Conservation (phyloP, 2,113 vertebrate species). For the Phainopepla nitens region DNA sequence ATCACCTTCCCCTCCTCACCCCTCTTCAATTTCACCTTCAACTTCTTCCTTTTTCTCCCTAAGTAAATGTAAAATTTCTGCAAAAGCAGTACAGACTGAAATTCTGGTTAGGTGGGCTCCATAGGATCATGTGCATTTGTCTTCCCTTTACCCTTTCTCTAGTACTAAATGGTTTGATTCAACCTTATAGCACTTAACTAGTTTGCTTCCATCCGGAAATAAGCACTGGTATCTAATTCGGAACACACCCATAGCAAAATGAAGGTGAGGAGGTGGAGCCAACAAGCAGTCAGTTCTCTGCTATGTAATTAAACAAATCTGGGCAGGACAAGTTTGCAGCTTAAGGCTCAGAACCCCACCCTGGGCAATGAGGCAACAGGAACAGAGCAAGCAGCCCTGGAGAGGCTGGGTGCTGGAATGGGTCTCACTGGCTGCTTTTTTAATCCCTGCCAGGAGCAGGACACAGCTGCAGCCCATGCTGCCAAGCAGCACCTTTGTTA, state of each 20-base stretch:
- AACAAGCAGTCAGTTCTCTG: slow-evolving; percentile 31
- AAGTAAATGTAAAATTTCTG: neutral
- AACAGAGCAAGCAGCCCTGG: neutral
- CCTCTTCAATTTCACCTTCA: neutral
- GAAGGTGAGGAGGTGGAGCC: slow-evolving; percentile 40
- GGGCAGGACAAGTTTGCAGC: slow-evolving; percentile 47
- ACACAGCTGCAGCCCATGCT: neutral
- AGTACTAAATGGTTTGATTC: neutral
- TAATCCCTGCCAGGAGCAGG: neutral
- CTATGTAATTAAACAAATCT: slow-evolving; percentile 61
- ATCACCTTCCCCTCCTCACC: neutral
- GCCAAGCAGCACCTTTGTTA: neutral
- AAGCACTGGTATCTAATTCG: neutral
- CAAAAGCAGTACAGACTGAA: neutral
- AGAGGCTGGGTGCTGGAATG: neutral
- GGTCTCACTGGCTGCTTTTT: neutral
- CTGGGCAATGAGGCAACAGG: slow-evolving; percentile 36
- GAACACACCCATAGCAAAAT: slow-evolving; percentile 7
- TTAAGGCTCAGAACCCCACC: slow-evolving; percentile 48
- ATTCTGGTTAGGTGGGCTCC: neutral
- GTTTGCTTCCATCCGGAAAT: slow-evolving; percentile 8
- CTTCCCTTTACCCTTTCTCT: neutral
- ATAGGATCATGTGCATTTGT: accelerated
- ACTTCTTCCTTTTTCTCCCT: neutral
- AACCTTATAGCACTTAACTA: neutral